Base-by-base conservation (phyloP, 2,113 vertebrate genomes). In the Emydura subglobosa region DNA sequence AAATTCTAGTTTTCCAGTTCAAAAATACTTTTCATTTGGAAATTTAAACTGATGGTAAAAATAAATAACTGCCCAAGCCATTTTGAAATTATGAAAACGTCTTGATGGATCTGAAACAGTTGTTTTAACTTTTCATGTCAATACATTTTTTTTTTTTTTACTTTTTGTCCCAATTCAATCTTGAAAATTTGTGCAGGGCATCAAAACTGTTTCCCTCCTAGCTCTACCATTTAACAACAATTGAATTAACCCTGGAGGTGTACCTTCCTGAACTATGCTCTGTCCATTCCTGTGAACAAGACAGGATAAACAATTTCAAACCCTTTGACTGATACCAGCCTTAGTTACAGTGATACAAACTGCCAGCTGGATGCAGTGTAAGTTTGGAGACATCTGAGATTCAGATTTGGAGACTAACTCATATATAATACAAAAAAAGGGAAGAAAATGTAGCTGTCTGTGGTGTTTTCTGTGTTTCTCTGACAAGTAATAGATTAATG, bases 261-360 rank as follows among this genome's bases (percentile, higher is more conserved):
- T 5, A 24, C 5, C 10, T 24, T 13, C 79, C 88, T 0, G 11
- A 29, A 2, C 27, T 7, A 2, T 0, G 2, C 1, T 0, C 25
- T 27, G 21, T 44, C 19, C 5, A 6, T 21, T 44, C 42, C 0
- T 82, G 79, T 10, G 61, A 53, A 5, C 44, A 6, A 12, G 50
- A 27, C 27, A 2, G 4, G 44, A 54, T 42, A 13, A 25, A 53
- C 47, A 13, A 39, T 65, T 2, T 16, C 0, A 39, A 24, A 25
- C 0, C 0, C 4, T 44, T 14, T 0, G 6, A 83, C 4, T 76
- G 12, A 6, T 1, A 25, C 29, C 16, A 2, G 25, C 49, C 3
- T 76, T 76, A 76, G 74, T 47, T 47, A 47, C 74, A 27, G 74
- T 76, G 12, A 44, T 47, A 47, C 24, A 42, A 76, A 24, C 42